Evolutionary conservation across 1,140 invertebrate genomes (phyloP), one percentile per base, ranked within the genome.

Genomic region (Cotesia vestalis): DNA sequence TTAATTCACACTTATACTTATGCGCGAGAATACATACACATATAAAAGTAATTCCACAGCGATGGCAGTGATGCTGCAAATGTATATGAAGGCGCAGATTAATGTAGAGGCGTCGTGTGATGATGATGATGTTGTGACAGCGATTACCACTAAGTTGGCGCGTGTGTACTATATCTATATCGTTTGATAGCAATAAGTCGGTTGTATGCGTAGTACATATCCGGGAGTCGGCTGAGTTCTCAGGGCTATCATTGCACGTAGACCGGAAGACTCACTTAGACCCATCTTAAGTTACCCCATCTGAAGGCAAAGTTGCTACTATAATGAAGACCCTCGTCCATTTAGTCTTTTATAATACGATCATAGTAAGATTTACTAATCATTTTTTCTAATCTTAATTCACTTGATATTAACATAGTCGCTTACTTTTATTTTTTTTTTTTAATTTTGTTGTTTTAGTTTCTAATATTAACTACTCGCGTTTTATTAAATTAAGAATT

Each of bases 221-320:
- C 84, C 84, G 83, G 84, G 81, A 84, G 80, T 79, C 83, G 83
- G 81, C 80, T 83, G 80, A 85, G 84, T 87, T 87, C 86, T 86
- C 86, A 87, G 86, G 86, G 81, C 86, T 87, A 87, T 87, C 86
- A 87, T 86, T 86, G 85, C 81, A 80, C 81, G 77, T 69, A 80
- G 81, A 81, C 85, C 85, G 85, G 85, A 87, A 87, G 84, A 85
- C 84, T 87, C 85, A 86, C 85, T 87, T 87, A 86, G 84, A 82
- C 84, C 80, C 85, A 85, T 86, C 84, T 86, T 86, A 81, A 86
- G 85, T 86, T 86, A 86, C 85, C 82, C 84, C 85, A 80, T 79
- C 79, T 77, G 73, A 76, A 72, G 73, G 76, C 40, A 46, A 71
- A 77, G 76, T 71, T 75, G 68, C 74, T 72, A 75, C 74, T 80